A percentile compares a stretch with the other conserved stretches of the same genome.
phyloP scores from a whole-genome alignment of 2,797 vertebrate species.

The Sebastes umbrosus region DNA sequence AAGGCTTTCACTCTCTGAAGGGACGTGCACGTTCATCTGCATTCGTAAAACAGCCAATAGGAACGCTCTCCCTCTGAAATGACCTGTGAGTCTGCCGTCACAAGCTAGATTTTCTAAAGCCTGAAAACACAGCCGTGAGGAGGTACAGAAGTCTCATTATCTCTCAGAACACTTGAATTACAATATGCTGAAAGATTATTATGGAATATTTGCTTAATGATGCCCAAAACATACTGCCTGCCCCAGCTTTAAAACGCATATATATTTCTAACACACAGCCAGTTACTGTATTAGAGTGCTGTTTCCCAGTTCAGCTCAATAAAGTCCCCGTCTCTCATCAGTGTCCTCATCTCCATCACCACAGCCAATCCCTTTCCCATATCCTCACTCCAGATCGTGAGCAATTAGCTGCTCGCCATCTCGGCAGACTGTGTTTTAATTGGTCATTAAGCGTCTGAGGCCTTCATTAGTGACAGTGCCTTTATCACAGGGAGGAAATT shows the following conservation, averaged over 20 bases:
- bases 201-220: neutral
- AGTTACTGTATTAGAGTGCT: neutral
- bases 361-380: conserved; percentile 10
- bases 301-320: neutral
- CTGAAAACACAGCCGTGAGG: too few species aligned
- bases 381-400: conserved; percentile 30
- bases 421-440: conserved; percentile 62
- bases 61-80: neutral
- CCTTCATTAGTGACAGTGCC: conserved; percentile 55
- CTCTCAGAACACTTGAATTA: neutral
- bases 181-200: neutral
- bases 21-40: neutral
- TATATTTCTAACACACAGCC: neutral
- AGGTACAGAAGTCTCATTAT: too few species aligned
- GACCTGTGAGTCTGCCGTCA: too few species aligned
- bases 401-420: conserved; percentile 61
- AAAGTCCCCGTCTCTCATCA: neutral
- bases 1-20: neutral
- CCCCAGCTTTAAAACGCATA: neutral
- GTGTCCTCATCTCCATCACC: conserved; percentile 26
- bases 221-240: neutral
- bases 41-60: neutral
- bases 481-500: conserved; percentile 58
- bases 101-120: too few species aligned
- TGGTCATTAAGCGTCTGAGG: conserved; percentile 66